These are phyloP conservation scores for Leptobrachium leishanense DNA, from an alignment of 2,113 vertebrate genomes.

Conservation along the genomic window DNA sequence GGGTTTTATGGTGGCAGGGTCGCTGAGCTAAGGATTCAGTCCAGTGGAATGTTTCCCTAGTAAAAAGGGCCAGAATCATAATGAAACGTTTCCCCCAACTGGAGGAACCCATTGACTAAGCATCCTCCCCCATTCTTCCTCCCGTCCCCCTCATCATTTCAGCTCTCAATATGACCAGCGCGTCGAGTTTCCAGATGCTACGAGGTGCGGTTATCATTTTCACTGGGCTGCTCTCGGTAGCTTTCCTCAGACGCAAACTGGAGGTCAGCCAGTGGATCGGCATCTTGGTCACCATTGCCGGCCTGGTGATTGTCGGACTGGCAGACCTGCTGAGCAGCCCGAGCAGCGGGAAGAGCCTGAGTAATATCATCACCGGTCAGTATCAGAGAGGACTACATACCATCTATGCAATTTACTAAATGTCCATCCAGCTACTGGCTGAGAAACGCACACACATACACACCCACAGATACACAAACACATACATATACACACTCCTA, in stretches of 20 bases:
- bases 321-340: constrained; percentile 75
- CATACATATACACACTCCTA: too few species aligned
- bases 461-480: too few species aligned
- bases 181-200: constrained; percentile 97
- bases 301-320: constrained; percentile 86
- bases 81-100: too few species aligned
- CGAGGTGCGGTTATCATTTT: constrained; percentile 90
- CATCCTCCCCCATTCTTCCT: not conserved
- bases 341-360: constrained; percentile 69
- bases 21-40: too few species aligned
- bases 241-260: constrained; percentile 82
- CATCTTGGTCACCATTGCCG: constrained; percentile 84
- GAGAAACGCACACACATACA: too few species aligned
- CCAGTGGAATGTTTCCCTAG: too few species aligned
- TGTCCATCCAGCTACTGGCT: too few species aligned
- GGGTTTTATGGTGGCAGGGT: too few species aligned
- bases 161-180: constrained; percentile 94
- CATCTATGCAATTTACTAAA: too few species aligned
- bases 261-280: constrained; percentile 82
- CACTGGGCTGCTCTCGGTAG: constrained; percentile 87
- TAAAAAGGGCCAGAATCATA: too few species aligned
- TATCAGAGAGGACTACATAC: not conserved
- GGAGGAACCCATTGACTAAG: too few species aligned
- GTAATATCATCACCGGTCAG: constrained; percentile 84
- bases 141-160: not conserved